Percentiles rank a stretch among this genome's conserved stretches.
phyloP scores from a whole-genome alignment of 2,113 vertebrate species.

The Coracopsis vasa region DNA sequence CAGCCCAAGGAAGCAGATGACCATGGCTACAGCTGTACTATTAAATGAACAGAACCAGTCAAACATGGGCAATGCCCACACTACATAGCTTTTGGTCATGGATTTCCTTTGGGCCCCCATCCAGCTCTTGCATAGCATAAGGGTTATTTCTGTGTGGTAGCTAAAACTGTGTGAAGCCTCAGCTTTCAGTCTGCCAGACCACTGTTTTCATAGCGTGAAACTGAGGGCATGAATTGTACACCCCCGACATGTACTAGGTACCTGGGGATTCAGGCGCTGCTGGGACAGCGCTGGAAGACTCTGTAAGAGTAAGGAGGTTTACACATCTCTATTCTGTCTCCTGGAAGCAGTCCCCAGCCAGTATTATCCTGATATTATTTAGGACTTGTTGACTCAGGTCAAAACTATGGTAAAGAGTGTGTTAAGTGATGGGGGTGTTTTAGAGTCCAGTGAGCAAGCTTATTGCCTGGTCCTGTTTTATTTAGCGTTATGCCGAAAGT shows the following conservation, averaged over 20 bases:
- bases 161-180: neutral
- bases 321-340: neutral
- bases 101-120: neutral
- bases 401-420: neutral
- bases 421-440: neutral
- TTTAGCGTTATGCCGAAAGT: neutral
- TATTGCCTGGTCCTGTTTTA: neutral
- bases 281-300: neutral
- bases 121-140: neutral
- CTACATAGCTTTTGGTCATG: neutral
- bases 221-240: neutral
- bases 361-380: neutral
- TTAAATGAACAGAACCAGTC: neutral
- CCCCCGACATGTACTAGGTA: fast-evolving
- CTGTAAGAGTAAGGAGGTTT: neutral
- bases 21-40: neutral
- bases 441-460: neutral
- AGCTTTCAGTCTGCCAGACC: neutral
- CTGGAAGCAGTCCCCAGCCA: neutral
- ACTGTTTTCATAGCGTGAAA: neutral
- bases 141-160: neutral
- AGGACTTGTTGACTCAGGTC: neutral
- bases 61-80: neutral
- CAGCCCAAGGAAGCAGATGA: neutral
- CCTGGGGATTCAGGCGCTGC: neutral